These are phyloP conservation scores for Xyrichtys novacula DNA, from an alignment of 2,797 vertebrate genomes.

Conservation along the genomic window DNA sequence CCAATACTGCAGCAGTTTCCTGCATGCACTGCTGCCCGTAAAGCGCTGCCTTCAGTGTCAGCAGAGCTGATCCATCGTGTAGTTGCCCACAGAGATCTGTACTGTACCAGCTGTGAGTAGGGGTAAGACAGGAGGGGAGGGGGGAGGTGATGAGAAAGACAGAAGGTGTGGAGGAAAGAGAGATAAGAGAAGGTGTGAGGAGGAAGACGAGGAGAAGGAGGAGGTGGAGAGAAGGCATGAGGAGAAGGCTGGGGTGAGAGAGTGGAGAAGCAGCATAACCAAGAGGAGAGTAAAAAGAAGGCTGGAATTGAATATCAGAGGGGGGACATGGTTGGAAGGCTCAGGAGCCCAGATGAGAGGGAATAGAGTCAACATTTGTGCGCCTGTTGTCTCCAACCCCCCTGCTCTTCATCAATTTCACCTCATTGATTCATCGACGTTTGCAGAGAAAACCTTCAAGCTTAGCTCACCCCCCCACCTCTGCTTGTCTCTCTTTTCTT, in stretches of 20 bases:
- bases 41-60: constrained; percentile 75
- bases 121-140: constrained; percentile 35
- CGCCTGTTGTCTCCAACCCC: constrained; percentile 63
- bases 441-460: constrained; percentile 66
- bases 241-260: constrained; percentile 51
- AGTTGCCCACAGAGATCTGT: constrained; percentile 74
- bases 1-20: constrained; percentile 73
- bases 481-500: constrained; percentile 49
- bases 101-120: constrained; percentile 79
- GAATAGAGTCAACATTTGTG: constrained; percentile 76
- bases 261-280: constrained; percentile 55
- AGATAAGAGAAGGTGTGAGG: constrained; percentile 57
- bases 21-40: constrained; percentile 70
- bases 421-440: constrained; percentile 74
- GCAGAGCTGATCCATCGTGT: constrained; percentile 66
- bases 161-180: constrained; percentile 61
- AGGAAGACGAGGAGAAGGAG: constrained; percentile 33
- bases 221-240: constrained; percentile 36
- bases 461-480: constrained; percentile 48
- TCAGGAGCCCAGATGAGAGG: constrained; percentile 66
- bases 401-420: constrained; percentile 75
- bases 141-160: constrained; percentile 53
- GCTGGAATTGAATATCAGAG: constrained; percentile 66
- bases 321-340: constrained; percentile 68
- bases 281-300: constrained; percentile 34